Base-by-base conservation (phyloP, 2,797 vertebrate species). In the Nasua narica region DNA sequence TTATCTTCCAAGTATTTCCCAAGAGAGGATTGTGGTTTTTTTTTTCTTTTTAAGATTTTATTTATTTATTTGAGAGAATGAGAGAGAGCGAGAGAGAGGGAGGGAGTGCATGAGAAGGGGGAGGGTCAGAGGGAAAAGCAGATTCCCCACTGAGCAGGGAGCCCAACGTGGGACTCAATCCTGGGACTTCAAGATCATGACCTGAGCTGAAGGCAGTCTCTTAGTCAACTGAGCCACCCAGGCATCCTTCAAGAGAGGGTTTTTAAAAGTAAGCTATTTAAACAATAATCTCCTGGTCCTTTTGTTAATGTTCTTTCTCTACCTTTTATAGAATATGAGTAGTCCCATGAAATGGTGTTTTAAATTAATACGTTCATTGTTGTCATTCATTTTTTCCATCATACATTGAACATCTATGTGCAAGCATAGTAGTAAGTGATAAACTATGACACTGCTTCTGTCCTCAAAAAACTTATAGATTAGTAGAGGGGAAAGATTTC, bases 231-330 rank as follows among this genome's bases (percentile, higher is more conserved):
- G 43, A 43, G 43, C 43, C 43, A 43, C 43, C 43, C 43, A 43
- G 43, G 43, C 5, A 8, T 43, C 43, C 43, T 8, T 43, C 13
- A 69, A 94, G 74, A 85, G 43, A 79, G 37, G 18, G 1, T 82
- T 78, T 84, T 94, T 10, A 94, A 84, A 89, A 93, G 23, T 91
- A 85, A 70, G 48, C 76, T 35, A 87, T 77, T 84, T 95, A 95
- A 77, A 69, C 40, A 82, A 32, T 82, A 85, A 14, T 52, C 37
- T 21, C n/a, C 37, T 83, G n/a, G 2, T 85, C 19, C 10, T 96
- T 79, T 90, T 19, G 18, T 91, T 79, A 87, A 60, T 82, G 77
- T 37, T 74, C 43, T 65, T 84, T 95, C 13, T n/a, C 0, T 89
- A 25, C 91, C 40, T 95, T 90, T 92, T 78, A 32, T 74, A 87